A percentile compares a stretch with the other conserved stretches of the same genome.
phyloP scores from a whole-genome alignment of 2,888 invertebrate genomes.

The Eledona agricola region DNA sequence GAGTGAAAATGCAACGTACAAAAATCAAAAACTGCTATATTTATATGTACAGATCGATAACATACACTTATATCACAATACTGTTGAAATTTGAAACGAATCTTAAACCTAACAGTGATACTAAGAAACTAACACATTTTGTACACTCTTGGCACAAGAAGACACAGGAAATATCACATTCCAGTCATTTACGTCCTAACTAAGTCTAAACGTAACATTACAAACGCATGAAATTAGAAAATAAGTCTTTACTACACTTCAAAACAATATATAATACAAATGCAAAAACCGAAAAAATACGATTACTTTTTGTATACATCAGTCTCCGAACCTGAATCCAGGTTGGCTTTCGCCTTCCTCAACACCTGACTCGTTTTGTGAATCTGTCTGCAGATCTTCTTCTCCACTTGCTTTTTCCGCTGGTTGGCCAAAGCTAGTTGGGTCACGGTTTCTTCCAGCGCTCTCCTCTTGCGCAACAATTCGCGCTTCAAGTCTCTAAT shows the following conservation, averaged over 20 bases:
- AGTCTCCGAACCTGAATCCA: slow-evolving; percentile 66
- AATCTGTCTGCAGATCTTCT: slow-evolving; percentile 83
- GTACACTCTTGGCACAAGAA: slow-evolving; percentile 51
- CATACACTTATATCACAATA: slow-evolving; percentile 47
- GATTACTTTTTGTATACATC: slow-evolving; percentile 49
- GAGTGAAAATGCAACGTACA: slow-evolving; percentile 15
- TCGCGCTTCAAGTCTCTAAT: slow-evolving; percentile 76
- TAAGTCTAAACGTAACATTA: slow-evolving; percentile 18
- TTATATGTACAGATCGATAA: slow-evolving; percentile 36
- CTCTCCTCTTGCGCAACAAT: slow-evolving; percentile 74
- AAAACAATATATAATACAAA: too few relatives aligned
- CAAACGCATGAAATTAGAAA: slow-evolving; percentile 20
- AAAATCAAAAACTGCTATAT: slow-evolving; percentile 35
- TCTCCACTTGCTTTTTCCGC: slow-evolving; percentile 83
- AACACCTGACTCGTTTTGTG: slow-evolving; percentile 81
- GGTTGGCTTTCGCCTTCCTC: slow-evolving; percentile 77
- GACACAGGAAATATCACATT: slow-evolving; percentile 52
- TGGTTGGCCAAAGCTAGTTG: slow-evolving; percentile 81
- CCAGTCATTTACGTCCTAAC: slow-evolving; percentile 38
- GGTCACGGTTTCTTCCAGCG: slow-evolving; percentile 79
- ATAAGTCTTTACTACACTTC: slow-evolving; percentile 26
- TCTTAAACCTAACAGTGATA: slow-evolving; percentile 9
- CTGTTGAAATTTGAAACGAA: slow-evolving; percentile 41
- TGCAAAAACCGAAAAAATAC: slow-evolving; percentile 5
- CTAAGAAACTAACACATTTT: slow-evolving; percentile 37